A percentile compares a stretch with the other conserved stretches of the same genome.
phyloP scores from a whole-genome alignment of 2,888 invertebrate species.

The Drosophila fungiperda region DNA sequence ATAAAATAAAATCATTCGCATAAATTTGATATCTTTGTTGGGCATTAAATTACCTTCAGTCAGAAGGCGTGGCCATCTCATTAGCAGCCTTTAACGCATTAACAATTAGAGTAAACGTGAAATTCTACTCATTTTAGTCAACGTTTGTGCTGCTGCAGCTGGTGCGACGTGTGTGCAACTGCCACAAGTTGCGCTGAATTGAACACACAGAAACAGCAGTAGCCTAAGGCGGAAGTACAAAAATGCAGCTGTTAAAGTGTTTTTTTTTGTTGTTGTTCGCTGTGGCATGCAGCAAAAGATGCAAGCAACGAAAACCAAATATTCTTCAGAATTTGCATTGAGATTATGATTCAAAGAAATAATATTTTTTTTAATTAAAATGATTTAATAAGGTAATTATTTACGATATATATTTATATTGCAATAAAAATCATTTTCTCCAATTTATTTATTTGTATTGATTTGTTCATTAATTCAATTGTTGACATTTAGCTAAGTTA shows the following conservation, averaged over 20 bases:
- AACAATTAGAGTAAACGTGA: neutral
- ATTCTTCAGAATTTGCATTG: slow-evolving; percentile 16
- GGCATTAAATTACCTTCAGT: slow-evolving; percentile 29
- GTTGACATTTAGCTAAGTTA: neutral
- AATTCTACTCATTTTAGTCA: slow-evolving; percentile 1
- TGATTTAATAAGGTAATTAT: no score
- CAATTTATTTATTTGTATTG: neutral
- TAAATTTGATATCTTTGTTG: slow-evolving; percentile 28
- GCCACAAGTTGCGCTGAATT: slow-evolving; percentile 46
- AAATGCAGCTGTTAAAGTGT: slow-evolving; percentile 40
- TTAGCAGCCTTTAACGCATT: slow-evolving; percentile 33
- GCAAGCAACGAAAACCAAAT: neutral
- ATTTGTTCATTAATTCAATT: neutral
- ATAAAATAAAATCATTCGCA: slow-evolving; percentile 27
- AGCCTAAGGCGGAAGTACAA: slow-evolving; percentile 51
- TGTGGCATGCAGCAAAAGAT: slow-evolving; percentile 2
- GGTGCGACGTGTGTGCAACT: slow-evolving; percentile 30
- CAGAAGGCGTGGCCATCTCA: slow-evolving; percentile 40
- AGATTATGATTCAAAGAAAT: neutral
- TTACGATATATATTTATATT: neutral
- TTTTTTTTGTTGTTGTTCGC: slow-evolving; percentile 20
- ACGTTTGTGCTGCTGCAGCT: slow-evolving; percentile 12
- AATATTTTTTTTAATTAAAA: neutral
- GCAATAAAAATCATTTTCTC: neutral
- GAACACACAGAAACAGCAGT: slow-evolving; percentile 47